Evolutionary conservation across 2,113 vertebrate genomes (phyloP).

Genomic region (Arizona elegans): DNA sequence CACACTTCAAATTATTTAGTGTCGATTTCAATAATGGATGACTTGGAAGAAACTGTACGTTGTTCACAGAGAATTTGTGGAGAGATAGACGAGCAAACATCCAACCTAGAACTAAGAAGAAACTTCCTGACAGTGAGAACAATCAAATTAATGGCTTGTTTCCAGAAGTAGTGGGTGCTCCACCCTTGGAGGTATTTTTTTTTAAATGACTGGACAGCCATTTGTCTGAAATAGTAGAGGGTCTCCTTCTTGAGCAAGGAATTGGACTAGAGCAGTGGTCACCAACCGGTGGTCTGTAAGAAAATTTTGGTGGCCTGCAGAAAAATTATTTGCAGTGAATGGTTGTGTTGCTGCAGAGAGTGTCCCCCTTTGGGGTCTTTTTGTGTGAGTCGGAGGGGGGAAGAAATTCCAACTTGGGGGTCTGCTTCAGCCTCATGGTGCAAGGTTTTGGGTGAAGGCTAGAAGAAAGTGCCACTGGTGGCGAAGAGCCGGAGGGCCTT

Average conservation of each 20-base stretch:
- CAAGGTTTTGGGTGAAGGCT: too few species aligned
- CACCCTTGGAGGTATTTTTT: background rate
- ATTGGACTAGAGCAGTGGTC: background rate
- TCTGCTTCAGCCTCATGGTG: too few species aligned
- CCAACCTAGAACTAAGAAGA: background rate
- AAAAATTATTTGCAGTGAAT: too few species aligned
- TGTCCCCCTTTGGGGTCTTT: too few species aligned
- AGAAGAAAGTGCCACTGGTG: too few species aligned
- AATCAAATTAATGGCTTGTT: background rate
- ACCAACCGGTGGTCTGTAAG: too few species aligned
- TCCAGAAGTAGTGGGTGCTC: background rate
- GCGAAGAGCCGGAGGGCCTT: too few species aligned
- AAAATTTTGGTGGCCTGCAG: too few species aligned
- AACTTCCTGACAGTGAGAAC: background rate
- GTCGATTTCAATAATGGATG: slow-evolving; percentile 38
- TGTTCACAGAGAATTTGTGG: background rate
- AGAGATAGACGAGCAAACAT: background rate
- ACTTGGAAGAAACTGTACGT: background rate
- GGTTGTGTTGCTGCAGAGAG: too few species aligned
- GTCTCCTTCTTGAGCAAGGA: background rate
- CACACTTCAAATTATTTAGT: slow-evolving; percentile 38
- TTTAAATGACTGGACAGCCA: background rate
- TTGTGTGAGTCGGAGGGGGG: too few species aligned
- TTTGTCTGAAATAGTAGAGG: background rate
- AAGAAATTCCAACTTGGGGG: too few species aligned